These are phyloP conservation scores for Aleiodes sp. DNA, from an alignment of 1,140 invertebrate species.

Conservation along the genomic window DNA sequence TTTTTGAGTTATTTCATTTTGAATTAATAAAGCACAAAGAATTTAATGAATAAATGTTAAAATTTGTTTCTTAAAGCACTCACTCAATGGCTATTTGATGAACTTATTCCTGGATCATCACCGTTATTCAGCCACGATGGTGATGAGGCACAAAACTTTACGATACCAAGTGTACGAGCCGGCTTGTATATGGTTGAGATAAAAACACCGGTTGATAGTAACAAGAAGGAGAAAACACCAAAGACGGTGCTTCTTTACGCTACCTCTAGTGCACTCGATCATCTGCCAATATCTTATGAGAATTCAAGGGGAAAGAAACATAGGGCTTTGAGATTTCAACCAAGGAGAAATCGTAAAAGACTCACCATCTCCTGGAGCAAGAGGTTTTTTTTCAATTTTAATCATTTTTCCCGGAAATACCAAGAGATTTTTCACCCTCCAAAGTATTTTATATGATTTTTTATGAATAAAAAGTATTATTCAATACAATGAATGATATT, in stretches of 20 bases:
- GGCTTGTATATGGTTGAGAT: conserved; percentile 65
- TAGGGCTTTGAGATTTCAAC: conserved; percentile 57
- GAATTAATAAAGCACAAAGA: too few relatives aligned
- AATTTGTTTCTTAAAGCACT: conserved; percentile 42
- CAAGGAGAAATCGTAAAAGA: conserved; percentile 55
- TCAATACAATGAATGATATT: too few relatives aligned
- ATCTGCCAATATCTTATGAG: conserved; percentile 47
- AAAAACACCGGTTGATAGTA: conserved; percentile 45
- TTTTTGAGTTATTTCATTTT: too few relatives aligned
- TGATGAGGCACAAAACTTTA: conserved; percentile 59
- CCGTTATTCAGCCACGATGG: conserved; percentile 61
- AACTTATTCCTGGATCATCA: conserved; percentile 53
- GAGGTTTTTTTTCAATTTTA: conserved; percentile 44
- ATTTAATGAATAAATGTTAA: too few relatives aligned
- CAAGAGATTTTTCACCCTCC: too few relatives aligned
- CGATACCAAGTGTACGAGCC: conserved; percentile 55
- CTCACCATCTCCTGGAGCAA: conserved; percentile 62
- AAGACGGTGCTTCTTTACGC: conserved; percentile 62
- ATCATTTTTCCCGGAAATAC: too few relatives aligned
- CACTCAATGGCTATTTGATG: conserved; percentile 59
- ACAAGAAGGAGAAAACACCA: conserved; percentile 41
- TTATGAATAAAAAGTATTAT: neutral
- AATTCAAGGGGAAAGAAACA: conserved; percentile 47
- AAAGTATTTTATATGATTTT: neutral
- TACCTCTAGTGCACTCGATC: conserved; percentile 55